Evolutionary conservation across 1,140 invertebrate species (phyloP).

Genomic region (Trichonephila clavipes): DNA sequence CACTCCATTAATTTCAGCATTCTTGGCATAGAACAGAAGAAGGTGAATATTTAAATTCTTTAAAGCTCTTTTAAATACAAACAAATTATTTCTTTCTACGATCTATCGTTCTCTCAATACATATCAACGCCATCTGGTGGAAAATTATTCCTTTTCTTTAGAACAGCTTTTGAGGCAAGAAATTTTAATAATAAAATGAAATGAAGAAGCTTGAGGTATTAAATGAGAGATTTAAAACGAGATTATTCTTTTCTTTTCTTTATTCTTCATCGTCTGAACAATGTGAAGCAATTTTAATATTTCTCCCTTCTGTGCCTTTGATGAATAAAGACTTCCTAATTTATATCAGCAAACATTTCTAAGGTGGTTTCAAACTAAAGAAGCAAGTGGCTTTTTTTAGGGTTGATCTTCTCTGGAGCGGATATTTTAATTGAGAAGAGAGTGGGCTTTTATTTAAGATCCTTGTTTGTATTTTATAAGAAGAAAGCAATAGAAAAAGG

Average conservation of each 20-base stretch:
- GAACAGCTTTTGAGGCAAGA: background rate
- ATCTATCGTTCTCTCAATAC: background rate
- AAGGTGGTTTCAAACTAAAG: background rate
- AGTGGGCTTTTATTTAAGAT: background rate
- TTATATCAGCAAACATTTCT: background rate
- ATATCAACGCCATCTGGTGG: background rate
- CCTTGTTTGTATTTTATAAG: background rate
- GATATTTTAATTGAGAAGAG: background rate
- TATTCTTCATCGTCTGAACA: background rate
- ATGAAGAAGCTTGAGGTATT: background rate
- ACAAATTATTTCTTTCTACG: background rate
- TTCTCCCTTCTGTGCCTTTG: background rate
- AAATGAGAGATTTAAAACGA: background rate
- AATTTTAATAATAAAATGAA: background rate
- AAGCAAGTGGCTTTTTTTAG: background rate
- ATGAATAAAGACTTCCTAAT: background rate
- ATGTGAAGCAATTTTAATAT: background rate
- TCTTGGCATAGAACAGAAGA: background rate
- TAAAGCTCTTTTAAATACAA: background rate
- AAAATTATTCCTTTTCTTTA: background rate
- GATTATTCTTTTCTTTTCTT: background rate
- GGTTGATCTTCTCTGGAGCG: background rate
- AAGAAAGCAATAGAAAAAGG: no score
- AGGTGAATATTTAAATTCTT: background rate
- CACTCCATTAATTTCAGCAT: background rate